These are phyloP conservation scores for Tipula confusa DNA, from an alignment of 2,888 invertebrate genomes.

Conservation along the genomic window DNA sequence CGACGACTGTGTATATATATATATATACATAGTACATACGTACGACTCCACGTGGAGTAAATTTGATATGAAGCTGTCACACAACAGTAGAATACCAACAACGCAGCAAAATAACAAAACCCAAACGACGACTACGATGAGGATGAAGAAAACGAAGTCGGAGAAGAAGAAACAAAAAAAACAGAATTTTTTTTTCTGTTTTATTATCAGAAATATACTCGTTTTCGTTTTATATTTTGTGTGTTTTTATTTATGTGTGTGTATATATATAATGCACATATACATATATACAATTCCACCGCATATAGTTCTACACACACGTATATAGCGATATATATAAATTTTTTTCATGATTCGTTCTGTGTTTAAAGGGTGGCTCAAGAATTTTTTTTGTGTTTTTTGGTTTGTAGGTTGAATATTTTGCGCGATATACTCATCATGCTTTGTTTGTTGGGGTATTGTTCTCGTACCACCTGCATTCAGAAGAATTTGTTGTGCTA, in stretches of 20 bases:
- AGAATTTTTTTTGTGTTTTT: background rate
- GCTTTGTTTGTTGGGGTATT: background rate
- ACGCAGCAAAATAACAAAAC: constrained; percentile 3
- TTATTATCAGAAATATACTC: constrained; percentile 29
- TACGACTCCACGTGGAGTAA: constrained; percentile 28
- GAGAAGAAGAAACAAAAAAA: background rate
- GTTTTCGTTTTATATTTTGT: background rate
- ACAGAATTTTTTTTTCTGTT: background rate
- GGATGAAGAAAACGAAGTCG: background rate
- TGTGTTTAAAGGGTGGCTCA: background rate
- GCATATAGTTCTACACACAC: background rate
- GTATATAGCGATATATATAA: background rate
- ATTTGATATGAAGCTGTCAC: constrained; percentile 28
- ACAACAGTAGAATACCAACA: background rate
- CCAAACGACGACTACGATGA: constrained; percentile 12
- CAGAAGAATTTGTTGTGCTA: background rate
- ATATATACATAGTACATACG: background rate
- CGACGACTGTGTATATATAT: background rate
- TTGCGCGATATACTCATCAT: background rate
- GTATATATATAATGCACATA: background rate
- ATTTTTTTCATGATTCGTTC: background rate
- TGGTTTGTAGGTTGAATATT: background rate
- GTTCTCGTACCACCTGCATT: background rate
- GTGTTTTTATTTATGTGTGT: background rate
- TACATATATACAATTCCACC: constrained; percentile 28